Conservation (phyloP, 1,140 invertebrate genomes). For the Teleopsis dalmanni region DNA sequence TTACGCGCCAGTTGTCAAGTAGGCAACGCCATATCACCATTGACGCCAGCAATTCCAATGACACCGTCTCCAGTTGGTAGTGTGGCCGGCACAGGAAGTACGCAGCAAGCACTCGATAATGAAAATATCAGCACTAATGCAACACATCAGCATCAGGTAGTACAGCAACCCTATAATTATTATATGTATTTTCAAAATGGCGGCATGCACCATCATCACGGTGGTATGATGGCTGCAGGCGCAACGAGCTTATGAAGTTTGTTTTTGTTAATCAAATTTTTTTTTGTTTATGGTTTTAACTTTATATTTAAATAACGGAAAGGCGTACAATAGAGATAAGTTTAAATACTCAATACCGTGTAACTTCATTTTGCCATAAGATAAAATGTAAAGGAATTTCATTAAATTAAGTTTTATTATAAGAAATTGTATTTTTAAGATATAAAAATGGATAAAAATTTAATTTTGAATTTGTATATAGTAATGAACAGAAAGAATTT, state of each 20-base stretch:
- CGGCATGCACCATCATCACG: conserved; percentile 41
- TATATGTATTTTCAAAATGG: conserved; percentile 59
- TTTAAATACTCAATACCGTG: no score
- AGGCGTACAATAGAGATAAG: no score
- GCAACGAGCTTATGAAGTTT: conserved; percentile 39
- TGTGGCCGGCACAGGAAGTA: conserved; percentile 1
- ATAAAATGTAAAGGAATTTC: no score
- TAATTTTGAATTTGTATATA: no score
- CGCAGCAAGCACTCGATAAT: conserved; percentile 5
- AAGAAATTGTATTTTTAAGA: no score
- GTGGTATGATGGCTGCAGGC: conserved; percentile 40
- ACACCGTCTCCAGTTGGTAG: conserved; percentile 32
- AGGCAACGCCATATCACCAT: conserved; percentile 20
- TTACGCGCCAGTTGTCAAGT: conserved; percentile 37
- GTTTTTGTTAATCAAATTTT: no score
- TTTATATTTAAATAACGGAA: no score
- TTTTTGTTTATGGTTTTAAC: no score
- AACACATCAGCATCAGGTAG: conserved; percentile 35
- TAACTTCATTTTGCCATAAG: no score
- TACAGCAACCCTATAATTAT: conserved; percentile 61
- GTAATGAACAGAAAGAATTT: no score
- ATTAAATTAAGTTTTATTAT: no score
- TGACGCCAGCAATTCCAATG: conserved; percentile 29
- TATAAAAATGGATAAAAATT: no score
- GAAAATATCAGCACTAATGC: conserved; percentile 16